Percentiles rank a stretch among this genome's conserved stretches.
Conservation (phyloP, 2,113 vertebrate species). For the Miniopterus natalensis region DNA sequence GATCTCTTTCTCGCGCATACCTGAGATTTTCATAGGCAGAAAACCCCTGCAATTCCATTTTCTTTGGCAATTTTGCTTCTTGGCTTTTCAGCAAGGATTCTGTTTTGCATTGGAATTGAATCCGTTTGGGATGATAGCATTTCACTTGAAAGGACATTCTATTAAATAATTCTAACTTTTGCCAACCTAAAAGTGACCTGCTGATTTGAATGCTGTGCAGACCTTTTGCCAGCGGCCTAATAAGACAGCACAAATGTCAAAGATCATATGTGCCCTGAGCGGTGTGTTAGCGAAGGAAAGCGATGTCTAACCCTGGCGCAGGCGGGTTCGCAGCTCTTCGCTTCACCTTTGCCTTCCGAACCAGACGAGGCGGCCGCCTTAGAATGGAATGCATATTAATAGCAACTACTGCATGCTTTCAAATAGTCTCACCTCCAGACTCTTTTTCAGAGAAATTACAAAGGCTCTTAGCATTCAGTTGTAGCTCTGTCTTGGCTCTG, state of each 20-base stretch:
- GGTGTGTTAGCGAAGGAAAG: neutral
- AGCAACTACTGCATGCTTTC: constrained; percentile 47
- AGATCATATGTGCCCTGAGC: neutral
- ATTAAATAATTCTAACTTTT: constrained; percentile 51
- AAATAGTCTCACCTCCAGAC: constrained; percentile 60
- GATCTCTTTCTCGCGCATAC: neutral
- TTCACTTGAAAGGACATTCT: constrained; percentile 60
- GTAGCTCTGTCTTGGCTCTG: constrained; percentile 36
- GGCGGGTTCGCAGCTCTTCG: neutral
- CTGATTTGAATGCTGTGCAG: constrained; percentile 33
- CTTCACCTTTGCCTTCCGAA: constrained; percentile 16
- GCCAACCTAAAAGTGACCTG: constrained; percentile 48
- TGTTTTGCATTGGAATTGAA: constrained; percentile 40
- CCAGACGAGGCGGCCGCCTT: constrained; percentile 16
- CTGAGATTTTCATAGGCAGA: constrained; percentile 19
- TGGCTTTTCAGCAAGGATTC: constrained; percentile 32
- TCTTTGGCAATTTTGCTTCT: constrained; percentile 59
- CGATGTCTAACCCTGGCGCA: neutral
- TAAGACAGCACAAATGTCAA: neutral
- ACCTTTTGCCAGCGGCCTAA: neutral
- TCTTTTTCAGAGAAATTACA: constrained; percentile 33
- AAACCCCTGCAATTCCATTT: constrained; percentile 37
- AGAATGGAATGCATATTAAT: constrained; percentile 15
- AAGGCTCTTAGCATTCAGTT: neutral
- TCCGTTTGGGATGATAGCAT: constrained; percentile 26